Conservation (phyloP, 2,113 vertebrate species). For the Podiceps cristatus region DNA sequence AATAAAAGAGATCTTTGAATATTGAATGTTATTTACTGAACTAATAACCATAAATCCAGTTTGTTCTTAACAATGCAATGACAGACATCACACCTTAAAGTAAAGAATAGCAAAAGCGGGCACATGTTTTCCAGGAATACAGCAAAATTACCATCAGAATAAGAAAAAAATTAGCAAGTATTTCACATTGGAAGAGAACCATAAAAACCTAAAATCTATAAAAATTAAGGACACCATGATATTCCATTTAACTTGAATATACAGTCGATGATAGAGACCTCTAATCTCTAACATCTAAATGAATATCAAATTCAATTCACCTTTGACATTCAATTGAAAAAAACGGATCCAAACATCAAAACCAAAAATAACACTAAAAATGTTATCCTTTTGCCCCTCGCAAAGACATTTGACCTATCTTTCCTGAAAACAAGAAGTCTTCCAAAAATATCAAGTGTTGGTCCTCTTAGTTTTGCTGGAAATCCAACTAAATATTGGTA, state of each 20-base stretch:
- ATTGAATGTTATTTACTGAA: background rate
- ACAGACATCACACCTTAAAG: constrained; percentile 23
- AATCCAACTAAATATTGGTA: background rate
- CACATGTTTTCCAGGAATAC: background rate
- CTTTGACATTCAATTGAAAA: background rate
- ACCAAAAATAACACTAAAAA: background rate
- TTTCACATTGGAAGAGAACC: background rate
- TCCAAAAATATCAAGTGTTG: background rate
- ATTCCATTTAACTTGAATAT: background rate
- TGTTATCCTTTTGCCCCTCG: background rate
- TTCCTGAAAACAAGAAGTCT: background rate
- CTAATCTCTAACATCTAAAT: background rate
- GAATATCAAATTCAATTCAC: background rate
- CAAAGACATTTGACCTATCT: background rate
- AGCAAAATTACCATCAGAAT: background rate
- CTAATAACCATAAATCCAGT: background rate
- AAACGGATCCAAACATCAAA: background rate
- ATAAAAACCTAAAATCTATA: background rate
- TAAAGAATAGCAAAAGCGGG: background rate
- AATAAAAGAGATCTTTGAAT: background rate
- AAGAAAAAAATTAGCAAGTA: background rate
- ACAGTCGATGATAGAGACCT: background rate
- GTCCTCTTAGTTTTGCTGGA: background rate
- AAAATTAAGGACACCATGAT: background rate
- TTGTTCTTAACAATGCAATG: background rate